phyloP scores from a whole-genome alignment of 1,140 invertebrate species.

The Drosophila nannoptera region DNA sequence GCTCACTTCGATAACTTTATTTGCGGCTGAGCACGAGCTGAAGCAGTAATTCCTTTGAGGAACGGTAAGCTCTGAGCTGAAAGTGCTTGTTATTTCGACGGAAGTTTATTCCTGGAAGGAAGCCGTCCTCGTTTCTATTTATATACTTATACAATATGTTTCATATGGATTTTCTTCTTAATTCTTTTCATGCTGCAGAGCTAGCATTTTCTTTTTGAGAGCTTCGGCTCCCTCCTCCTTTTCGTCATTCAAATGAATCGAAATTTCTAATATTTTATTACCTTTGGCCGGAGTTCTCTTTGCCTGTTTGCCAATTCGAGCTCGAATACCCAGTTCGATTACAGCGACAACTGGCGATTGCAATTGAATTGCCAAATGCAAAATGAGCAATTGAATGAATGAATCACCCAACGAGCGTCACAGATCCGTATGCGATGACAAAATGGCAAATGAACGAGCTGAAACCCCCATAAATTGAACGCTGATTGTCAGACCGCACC shows the following conservation, averaged over 20 bases:
- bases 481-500: slow-evolving; percentile 41
- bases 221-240: too few species aligned
- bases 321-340: slow-evolving; percentile 40
- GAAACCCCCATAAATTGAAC: slow-evolving; percentile 55
- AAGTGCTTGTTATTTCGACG: too few species aligned
- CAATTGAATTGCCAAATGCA: slow-evolving; percentile 48
- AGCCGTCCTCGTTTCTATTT: too few species aligned
- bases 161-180: too few species aligned
- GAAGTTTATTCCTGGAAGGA: too few species aligned
- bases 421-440: slow-evolving; percentile 50
- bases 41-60: too few species aligned
- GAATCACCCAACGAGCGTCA: slow-evolving; percentile 37
- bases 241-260: neutral
- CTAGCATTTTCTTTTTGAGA: too few species aligned
- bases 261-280: slow-evolving; percentile 19
- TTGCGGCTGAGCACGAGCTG: neutral
- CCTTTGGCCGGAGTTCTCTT: slow-evolving; percentile 33
- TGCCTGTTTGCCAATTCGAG: slow-evolving; percentile 19
- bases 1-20: neutral
- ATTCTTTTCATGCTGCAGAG: too few species aligned
- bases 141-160: too few species aligned
- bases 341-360: slow-evolving; percentile 42
- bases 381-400: slow-evolving; percentile 48
- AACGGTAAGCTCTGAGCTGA: too few species aligned
- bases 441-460: slow-evolving; percentile 55